Evolutionary conservation across 2,888 invertebrate genomes (phyloP).

Genomic region (Cryptocephalus moraei): DNA sequence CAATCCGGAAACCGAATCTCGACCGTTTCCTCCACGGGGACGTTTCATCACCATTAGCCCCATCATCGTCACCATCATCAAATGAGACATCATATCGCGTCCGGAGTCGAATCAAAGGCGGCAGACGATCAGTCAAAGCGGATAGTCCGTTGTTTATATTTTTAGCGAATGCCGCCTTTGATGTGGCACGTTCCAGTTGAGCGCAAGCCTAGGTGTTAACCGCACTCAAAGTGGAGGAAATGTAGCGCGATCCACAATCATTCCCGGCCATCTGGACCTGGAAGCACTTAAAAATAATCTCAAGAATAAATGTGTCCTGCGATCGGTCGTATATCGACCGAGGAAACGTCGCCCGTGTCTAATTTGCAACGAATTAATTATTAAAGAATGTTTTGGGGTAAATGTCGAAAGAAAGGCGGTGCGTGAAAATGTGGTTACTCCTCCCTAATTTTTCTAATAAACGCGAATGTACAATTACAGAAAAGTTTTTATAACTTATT

Average conservation of each 20-base stretch:
- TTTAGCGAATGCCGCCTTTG: constrained; percentile 32
- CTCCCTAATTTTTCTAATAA: no score
- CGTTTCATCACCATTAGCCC: no score
- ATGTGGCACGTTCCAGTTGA: constrained; percentile 35
- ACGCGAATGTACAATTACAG: no score
- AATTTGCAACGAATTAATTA: no score
- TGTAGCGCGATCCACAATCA: constrained; percentile 25
- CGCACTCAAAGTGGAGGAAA: constrained; percentile 34
- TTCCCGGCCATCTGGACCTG: constrained; percentile 6
- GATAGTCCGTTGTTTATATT: not conserved
- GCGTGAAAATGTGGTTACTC: no score
- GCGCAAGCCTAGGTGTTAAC: constrained; percentile 36
- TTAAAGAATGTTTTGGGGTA: no score
- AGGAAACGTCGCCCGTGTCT: not conserved
- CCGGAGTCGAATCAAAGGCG: not conserved
- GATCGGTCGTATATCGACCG: constrained; percentile 2
- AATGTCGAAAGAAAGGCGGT: no score
- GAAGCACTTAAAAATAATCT: constrained; percentile 5
- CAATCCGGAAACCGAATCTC: no score
- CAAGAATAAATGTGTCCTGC: constrained; percentile 3
- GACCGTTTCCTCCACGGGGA: no score
- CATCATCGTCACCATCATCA: not conserved
- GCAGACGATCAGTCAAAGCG: not conserved
- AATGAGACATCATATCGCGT: not conserved
- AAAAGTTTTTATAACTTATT: no score